Percentiles rank a stretch among this genome's conserved stretches.
These are phyloP conservation scores for Rhamphomyia laevipes DNA, from an alignment of 2,888 invertebrate species.

Conservation along the genomic window DNA sequence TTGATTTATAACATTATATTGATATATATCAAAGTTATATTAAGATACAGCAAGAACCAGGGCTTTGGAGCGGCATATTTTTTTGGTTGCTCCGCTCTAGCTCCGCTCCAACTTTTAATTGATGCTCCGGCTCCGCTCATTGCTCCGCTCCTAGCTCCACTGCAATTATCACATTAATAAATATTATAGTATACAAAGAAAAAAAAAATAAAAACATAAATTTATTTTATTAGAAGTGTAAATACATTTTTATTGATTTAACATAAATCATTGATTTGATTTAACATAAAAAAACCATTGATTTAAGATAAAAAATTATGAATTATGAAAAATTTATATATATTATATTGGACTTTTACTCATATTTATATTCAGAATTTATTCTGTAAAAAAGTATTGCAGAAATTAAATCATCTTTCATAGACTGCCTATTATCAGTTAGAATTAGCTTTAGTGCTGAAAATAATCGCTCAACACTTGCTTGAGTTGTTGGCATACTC, in stretches of 20 bases:
- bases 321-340: background rate
- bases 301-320: background rate
- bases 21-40: too few species aligned
- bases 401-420: constrained; percentile 1
- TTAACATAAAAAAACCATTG: background rate
- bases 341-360: background rate
- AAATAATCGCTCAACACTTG: constrained; percentile 1
- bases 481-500: constrained; percentile 2
- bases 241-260: background rate
- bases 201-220: background rate
- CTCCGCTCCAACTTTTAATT: background rate
- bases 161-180: background rate
- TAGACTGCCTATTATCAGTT: constrained; percentile 1
- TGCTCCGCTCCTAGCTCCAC: background rate
- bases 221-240: background rate
- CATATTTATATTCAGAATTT: background rate
- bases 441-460: constrained; percentile 1
- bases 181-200: background rate
- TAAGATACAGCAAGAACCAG: background rate
- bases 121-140: background rate
- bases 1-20: too few species aligned
- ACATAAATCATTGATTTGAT: too few species aligned
- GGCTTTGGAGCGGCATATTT: constrained; percentile 1
- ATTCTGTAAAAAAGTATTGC: constrained; percentile 2
- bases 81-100: constrained; percentile 2